Evolutionary conservation across 2,888 invertebrate genomes (phyloP).

Genomic region (Ophion ventricosus): DNA sequence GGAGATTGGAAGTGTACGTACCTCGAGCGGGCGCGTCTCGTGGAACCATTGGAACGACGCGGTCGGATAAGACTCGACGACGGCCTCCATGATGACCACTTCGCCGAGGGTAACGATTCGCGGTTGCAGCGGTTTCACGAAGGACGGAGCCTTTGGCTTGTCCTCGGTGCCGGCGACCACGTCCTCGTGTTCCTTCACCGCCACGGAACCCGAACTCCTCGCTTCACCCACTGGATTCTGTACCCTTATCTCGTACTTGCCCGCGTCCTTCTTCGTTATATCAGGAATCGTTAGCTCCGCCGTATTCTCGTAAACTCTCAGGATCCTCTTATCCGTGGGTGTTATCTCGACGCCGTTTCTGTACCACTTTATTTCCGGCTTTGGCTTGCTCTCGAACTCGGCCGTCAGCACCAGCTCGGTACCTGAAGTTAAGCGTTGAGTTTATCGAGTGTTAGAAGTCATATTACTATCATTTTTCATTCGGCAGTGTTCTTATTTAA

Average conservation of each 20-base stretch:
- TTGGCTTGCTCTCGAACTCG: conserved; percentile 89
- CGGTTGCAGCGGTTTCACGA: conserved; percentile 89
- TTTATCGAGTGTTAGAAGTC: conserved; percentile 8
- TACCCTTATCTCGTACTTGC: conserved; percentile 95
- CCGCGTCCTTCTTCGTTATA: conserved; percentile 90
- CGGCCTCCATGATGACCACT: conserved; percentile 91
- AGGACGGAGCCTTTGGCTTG: conserved; percentile 88
- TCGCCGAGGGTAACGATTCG: conserved; percentile 89
- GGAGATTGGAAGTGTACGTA: conserved; percentile 66
- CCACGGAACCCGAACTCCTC: conserved; percentile 92
- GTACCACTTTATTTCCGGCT: conserved; percentile 92
- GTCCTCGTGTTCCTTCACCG: conserved; percentile 87
- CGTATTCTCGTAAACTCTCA: conserved; percentile 86
- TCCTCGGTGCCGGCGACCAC: conserved; percentile 81
- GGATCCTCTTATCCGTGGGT: conserved; percentile 86
- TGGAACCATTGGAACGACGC: conserved; percentile 96
- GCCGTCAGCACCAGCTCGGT: conserved; percentile 88
- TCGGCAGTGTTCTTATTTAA: no score
- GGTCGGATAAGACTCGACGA: conserved; percentile 90
- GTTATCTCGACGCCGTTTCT: conserved; percentile 92
- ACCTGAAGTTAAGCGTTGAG: conserved; percentile 43
- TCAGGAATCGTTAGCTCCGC: conserved; percentile 88
- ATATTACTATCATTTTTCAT: no score
- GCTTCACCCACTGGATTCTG: conserved; percentile 91
- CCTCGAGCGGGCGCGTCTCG: conserved; percentile 88